Conservation (phyloP, 1,140 invertebrate genomes). For the Wiebesia pumilae region DNA sequence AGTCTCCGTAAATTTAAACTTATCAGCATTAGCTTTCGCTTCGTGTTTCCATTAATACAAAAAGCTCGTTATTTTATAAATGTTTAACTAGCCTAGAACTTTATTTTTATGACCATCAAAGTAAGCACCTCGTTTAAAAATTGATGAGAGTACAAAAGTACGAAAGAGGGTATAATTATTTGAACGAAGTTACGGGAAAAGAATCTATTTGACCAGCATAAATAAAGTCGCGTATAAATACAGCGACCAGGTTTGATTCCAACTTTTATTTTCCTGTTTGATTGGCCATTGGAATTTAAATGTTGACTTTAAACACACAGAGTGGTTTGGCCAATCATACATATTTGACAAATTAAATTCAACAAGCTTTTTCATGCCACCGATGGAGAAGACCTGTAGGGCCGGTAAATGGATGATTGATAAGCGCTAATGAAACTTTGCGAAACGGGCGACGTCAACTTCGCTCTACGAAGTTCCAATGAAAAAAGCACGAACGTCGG, state of each 20-base stretch:
- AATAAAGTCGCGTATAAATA: constrained; percentile 1
- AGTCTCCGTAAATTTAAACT: background rate
- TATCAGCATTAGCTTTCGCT: background rate
- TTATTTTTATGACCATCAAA: background rate
- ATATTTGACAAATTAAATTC: constrained; percentile 34
- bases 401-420: background rate
- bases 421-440: background rate
- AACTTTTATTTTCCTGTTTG: background rate
- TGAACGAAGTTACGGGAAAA: background rate
- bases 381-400: background rate
- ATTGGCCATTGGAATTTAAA: background rate
- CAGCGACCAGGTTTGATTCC: background rate
- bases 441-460: background rate
- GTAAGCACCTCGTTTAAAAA: constrained; percentile 6
- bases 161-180: background rate
- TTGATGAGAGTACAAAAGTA: background rate
- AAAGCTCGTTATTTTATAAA: background rate
- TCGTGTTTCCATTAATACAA: background rate
- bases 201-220: constrained; percentile 5
- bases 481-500: background rate
- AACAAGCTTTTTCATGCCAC: background rate
- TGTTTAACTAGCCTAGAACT: background rate
- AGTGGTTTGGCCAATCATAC: background rate
- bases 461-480: no score
- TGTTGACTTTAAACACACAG: background rate